A percentile compares a stretch with the other conserved stretches of the same genome.
phyloP scores from a whole-genome alignment of 2,888 invertebrate genomes.

The Temnothorax rugatulus region DNA sequence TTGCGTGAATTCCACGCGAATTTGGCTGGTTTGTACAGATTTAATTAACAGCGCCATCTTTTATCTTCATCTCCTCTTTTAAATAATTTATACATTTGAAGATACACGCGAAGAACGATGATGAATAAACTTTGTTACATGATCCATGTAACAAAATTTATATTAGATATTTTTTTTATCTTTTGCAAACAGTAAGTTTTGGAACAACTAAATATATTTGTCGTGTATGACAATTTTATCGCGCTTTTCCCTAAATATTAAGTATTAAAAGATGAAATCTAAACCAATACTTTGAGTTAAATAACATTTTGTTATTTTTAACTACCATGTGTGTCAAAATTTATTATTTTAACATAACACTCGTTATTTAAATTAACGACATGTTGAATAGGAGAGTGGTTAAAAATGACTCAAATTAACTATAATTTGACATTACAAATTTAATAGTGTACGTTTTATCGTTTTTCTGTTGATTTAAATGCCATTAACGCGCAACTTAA shows the following conservation, averaged over 20 bases:
- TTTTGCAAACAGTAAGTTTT: neutral
- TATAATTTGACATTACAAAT: too few species aligned
- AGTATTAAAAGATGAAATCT: too few species aligned
- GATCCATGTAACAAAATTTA: neutral
- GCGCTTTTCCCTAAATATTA: neutral
- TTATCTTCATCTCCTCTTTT: neutral
- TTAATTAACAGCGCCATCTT: neutral
- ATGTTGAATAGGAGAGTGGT: too few species aligned
- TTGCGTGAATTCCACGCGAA: neutral
- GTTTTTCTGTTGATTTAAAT: neutral
- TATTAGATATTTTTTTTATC: too few species aligned
- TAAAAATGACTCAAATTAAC: too few species aligned
- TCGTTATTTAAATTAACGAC: too few species aligned
- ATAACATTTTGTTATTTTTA: too few species aligned
- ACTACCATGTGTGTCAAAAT: too few species aligned
- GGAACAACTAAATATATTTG: neutral
- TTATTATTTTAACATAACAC: too few species aligned
- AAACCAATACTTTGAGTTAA: too few species aligned
- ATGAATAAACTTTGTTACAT: neutral
- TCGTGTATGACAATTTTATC: neutral
- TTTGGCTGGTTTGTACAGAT: neutral
- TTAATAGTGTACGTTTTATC: neutral
- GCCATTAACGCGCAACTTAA: constrained; percentile 4
- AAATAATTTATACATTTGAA: constrained; percentile 1
- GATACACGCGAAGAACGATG: neutral